Evolutionary conservation across 2,888 invertebrate species (phyloP).

Genomic region (Shargacucullia verbasci): DNA sequence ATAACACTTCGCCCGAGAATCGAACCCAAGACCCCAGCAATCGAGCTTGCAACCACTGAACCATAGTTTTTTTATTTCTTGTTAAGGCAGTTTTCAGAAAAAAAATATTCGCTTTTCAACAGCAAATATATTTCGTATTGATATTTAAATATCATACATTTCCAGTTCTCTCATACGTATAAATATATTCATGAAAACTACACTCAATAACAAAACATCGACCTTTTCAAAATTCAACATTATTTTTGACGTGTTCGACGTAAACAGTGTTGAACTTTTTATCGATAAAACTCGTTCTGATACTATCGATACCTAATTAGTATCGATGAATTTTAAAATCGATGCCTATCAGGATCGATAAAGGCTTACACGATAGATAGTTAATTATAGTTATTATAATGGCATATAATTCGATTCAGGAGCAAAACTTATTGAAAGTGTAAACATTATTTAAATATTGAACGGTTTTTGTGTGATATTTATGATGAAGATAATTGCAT

Average conservation of each 20-base stretch:
- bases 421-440: slow-evolving; percentile 26
- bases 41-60: too few species aligned
- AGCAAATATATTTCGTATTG: too few species aligned
- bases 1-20: too few species aligned
- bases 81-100: too few species aligned
- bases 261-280: slow-evolving; percentile 43
- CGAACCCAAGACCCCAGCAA: too few species aligned
- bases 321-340: slow-evolving; percentile 50
- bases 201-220: slow-evolving; percentile 9
- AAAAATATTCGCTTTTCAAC: too few species aligned
- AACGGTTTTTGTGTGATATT: slow-evolving; percentile 32
- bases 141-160: background rate
- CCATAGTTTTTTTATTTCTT: too few species aligned
- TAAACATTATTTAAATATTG: slow-evolving; percentile 45
- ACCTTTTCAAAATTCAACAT: slow-evolving; percentile 45
- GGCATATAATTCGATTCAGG: slow-evolving; percentile 28
- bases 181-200: slow-evolving; percentile 9
- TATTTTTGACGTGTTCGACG: slow-evolving; percentile 28
- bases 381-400: slow-evolving; percentile 36
- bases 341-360: slow-evolving; percentile 43
- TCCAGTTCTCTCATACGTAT: background rate
- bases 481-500: slow-evolving; percentile 3
- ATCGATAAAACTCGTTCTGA: slow-evolving; percentile 22
- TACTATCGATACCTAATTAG: slow-evolving; percentile 44
- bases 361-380: slow-evolving; percentile 37